These are phyloP conservation scores for Drosophila nebulosa DNA, from an alignment of 1,140 invertebrate species.

Conservation along the genomic window DNA sequence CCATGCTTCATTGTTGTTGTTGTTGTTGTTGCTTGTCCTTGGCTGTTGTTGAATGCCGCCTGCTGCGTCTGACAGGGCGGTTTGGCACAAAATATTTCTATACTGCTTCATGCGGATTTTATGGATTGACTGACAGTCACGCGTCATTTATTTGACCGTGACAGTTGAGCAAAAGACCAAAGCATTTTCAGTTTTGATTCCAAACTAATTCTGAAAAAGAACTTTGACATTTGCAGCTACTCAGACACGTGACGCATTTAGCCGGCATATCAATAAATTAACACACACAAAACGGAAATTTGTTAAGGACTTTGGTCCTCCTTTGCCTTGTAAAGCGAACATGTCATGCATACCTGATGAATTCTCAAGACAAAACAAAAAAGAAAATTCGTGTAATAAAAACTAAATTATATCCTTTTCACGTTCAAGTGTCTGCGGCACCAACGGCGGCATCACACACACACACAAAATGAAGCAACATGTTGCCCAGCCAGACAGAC, in stretches of 20 bases:
- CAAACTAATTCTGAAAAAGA: neutral
- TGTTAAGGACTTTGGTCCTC: constrained; percentile 41
- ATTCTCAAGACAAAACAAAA: constrained; percentile 24
- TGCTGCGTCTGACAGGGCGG: constrained; percentile 43
- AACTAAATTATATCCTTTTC: constrained; percentile 78
- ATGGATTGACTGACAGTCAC: constrained; percentile 36
- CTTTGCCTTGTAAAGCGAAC: constrained; percentile 47
- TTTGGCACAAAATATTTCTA: neutral
- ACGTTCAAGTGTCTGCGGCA: constrained; percentile 50
- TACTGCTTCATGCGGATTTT: neutral
- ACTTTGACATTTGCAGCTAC: neutral
- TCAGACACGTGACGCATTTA: neutral
- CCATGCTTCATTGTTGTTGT: neutral
- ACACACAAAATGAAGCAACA: constrained; percentile 50
- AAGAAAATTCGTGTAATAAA: constrained; percentile 61
- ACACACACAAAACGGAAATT: constrained; percentile 27
- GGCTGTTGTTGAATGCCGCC: constrained; percentile 25
- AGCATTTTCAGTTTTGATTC: neutral
- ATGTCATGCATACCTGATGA: constrained; percentile 71
- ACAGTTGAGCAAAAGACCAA: constrained; percentile 12
- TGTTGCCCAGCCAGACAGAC: constrained; percentile 45
- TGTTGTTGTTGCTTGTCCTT: constrained; percentile 15
- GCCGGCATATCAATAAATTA: neutral
- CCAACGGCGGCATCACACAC: constrained; percentile 18
- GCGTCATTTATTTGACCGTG: constrained; percentile 56